These are phyloP conservation scores for Drosophila sechellia DNA, from an alignment of 1,140 invertebrate genomes.

Conservation along the genomic window DNA sequence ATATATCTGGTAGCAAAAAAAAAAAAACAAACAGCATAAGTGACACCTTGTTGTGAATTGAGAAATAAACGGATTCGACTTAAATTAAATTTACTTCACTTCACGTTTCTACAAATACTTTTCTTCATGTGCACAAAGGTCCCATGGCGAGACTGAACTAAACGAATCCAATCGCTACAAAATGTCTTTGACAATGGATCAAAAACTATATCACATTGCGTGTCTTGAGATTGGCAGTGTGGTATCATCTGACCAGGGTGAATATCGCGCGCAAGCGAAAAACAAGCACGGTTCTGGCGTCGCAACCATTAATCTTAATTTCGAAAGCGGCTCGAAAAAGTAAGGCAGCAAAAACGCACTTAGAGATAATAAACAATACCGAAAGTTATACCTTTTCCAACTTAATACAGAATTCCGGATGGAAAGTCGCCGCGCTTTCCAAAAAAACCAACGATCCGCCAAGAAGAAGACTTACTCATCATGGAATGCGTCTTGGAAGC, in stretches of 20 bases:
- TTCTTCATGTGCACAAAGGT: constrained; percentile 87
- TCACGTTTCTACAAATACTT: constrained; percentile 23
- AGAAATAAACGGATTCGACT: neutral
- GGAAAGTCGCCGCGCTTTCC: constrained; percentile 98
- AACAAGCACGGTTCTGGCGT: constrained; percentile 96
- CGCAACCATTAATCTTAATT: constrained; percentile 98
- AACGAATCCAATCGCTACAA: constrained; percentile 91
- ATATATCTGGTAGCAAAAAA: neutral
- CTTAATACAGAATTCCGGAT: constrained; percentile 92
- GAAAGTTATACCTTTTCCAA: constrained; percentile 32
- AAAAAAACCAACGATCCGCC: constrained; percentile 98
- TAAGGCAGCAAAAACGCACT: constrained; percentile 85
- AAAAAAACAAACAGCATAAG: neutral
- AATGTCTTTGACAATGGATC: constrained; percentile 92
- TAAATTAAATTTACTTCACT: constrained; percentile 15
- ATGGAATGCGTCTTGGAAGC: constrained; percentile 98
- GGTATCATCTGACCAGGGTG: constrained; percentile 93
- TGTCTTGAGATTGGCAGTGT: constrained; percentile 93
- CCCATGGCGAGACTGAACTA: constrained; percentile 92
- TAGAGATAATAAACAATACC: constrained; percentile 18
- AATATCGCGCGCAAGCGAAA: constrained; percentile 96
- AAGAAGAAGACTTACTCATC: constrained; percentile 96
- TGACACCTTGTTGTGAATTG: neutral
- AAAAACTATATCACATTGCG: constrained; percentile 95
- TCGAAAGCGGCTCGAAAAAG: constrained; percentile 95